These are phyloP conservation scores for Goniozus legneri DNA, from an alignment of 1,140 invertebrate species.

Conservation along the genomic window DNA sequence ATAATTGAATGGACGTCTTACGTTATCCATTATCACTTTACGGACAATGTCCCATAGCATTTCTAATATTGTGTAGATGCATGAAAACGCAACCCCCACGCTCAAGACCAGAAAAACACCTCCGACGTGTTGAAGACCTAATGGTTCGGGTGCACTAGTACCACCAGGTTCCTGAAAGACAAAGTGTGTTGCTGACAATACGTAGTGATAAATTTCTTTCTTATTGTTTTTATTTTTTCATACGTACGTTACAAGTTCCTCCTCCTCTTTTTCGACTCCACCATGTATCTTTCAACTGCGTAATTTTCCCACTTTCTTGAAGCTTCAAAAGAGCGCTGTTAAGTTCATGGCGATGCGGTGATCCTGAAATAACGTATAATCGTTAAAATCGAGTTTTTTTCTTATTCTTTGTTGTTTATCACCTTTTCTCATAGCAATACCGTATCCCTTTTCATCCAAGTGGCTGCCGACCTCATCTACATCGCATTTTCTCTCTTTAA, in stretches of 20 bases:
- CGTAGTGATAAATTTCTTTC: not conserved
- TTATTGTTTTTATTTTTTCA: not conserved
- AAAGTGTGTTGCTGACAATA: slow-evolving; percentile 6
- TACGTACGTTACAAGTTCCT: slow-evolving; percentile 66
- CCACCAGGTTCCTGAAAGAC: slow-evolving; percentile 28
- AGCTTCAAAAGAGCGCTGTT: slow-evolving; percentile 75
- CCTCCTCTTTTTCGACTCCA: slow-evolving; percentile 78
- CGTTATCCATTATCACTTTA: slow-evolving; percentile 47
- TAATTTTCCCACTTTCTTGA: slow-evolving; percentile 75
- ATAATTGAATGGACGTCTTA: slow-evolving; percentile 22
- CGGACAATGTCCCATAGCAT: slow-evolving; percentile 39
- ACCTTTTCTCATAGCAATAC: slow-evolving; percentile 83
- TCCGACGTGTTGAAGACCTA: slow-evolving; percentile 60
- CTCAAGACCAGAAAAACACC: slow-evolving; percentile 63
- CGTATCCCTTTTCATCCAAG: slow-evolving; percentile 84
- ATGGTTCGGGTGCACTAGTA: slow-evolving; percentile 49
- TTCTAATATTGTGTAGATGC: slow-evolving; percentile 26
- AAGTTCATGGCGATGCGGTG: slow-evolving; percentile 68
- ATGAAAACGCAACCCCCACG: slow-evolving; percentile 41
- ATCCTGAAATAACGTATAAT: slow-evolving; percentile 59
- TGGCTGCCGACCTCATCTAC: slow-evolving; percentile 74
- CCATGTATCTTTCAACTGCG: slow-evolving; percentile 82
- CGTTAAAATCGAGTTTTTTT: slow-evolving; percentile 4
- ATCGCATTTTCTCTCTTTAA: slow-evolving; percentile 76
- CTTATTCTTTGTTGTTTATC: slow-evolving; percentile 15